phyloP scores from a whole-genome alignment of 2,113 vertebrate species.

The Salvelinus sp. region DNA sequence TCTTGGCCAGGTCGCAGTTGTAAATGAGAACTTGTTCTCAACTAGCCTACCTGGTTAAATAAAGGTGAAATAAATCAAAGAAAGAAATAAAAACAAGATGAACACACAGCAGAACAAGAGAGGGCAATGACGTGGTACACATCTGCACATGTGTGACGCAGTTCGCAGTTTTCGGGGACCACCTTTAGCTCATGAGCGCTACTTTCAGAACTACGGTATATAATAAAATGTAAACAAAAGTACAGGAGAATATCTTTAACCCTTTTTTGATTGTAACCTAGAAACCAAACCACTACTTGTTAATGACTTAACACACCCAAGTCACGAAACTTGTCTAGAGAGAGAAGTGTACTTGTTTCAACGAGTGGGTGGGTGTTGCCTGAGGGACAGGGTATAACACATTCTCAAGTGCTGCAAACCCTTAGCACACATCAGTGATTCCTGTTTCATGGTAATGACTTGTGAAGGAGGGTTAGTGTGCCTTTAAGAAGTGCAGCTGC shows the following conservation, averaged over 20 bases:
- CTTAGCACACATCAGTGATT: background rate
- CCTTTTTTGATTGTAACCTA: background rate
- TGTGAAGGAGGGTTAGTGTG: background rate
- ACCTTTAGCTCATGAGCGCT: too few relatives aligned
- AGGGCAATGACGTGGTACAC: too few relatives aligned
- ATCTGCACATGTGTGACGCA: too few relatives aligned
- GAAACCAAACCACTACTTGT: background rate
- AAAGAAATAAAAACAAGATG: too few relatives aligned
- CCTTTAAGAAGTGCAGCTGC: constrained; percentile 30
- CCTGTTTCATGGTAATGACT: constrained; percentile 33
- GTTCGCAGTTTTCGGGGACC: too few relatives aligned
- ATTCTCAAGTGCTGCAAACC: background rate
- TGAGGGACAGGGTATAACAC: constrained; percentile 3
- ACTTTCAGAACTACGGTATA: too few relatives aligned
- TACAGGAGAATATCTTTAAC: background rate
- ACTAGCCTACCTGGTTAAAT: too few relatives aligned
- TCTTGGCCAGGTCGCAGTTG: too few relatives aligned
- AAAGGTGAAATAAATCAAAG: too few relatives aligned
- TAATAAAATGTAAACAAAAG: too few relatives aligned
- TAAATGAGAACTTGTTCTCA: too few relatives aligned
- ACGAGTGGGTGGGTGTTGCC: background rate
- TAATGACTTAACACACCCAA: background rate
- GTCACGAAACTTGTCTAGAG: background rate
- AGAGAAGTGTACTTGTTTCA: background rate
- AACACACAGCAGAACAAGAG: too few relatives aligned